Evolutionary conservation across 2,113 vertebrate species (phyloP).

Genomic region (Alouatta palliata): DNA sequence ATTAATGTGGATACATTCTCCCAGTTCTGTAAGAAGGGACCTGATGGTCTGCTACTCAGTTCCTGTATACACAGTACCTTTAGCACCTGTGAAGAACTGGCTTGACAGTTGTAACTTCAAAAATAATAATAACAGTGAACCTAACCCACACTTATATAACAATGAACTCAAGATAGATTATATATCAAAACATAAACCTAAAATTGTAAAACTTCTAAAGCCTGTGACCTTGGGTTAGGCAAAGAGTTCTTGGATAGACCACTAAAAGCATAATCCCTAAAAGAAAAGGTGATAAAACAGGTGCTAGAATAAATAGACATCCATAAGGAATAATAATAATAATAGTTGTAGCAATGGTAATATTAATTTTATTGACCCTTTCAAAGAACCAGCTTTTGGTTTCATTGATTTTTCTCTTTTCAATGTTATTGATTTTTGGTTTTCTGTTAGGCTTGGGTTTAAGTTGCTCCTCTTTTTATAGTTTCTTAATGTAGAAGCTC

Average conservation of each 20-base stretch:
- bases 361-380: neutral
- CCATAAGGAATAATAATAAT: too few relatives aligned
- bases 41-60: neutral
- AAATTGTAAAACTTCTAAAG: neutral
- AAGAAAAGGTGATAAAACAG: neutral
- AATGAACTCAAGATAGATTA: neutral
- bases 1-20: neutral
- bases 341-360: too few relatives aligned
- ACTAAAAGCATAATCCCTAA: neutral
- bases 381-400: neutral
- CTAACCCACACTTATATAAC: neutral
- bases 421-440: neutral
- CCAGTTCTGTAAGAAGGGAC: neutral
- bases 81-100: neutral
- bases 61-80: neutral
- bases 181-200: neutral
- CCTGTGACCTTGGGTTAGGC: neutral
- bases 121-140: neutral
- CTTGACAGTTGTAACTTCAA: neutral
- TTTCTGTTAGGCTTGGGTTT: neutral
- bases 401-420: neutral
- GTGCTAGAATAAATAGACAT: too few relatives aligned
- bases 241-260: neutral
- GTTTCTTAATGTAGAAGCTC: neutral
- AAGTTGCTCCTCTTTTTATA: neutral